Conservation (phyloP, 2,888 invertebrate species). For the Parnassius mnemosyne region DNA sequence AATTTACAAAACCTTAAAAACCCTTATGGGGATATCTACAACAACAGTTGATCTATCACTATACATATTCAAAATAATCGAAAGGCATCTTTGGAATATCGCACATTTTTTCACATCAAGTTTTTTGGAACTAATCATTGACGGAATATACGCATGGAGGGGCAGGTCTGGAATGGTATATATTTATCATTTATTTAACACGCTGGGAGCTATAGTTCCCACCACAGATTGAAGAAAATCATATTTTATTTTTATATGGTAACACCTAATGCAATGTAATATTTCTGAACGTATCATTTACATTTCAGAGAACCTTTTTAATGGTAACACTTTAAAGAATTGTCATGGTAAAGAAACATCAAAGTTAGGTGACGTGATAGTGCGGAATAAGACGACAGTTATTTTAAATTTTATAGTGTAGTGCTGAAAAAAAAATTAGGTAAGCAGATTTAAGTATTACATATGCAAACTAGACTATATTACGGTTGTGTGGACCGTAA, state of each 20-base stretch:
- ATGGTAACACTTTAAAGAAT: too few species aligned
- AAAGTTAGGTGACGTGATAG: too few species aligned
- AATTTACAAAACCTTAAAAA: conserved; percentile 5
- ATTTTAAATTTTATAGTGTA: too few species aligned
- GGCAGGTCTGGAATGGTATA: conserved; percentile 19
- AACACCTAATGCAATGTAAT: too few species aligned
- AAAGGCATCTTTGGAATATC: conserved; percentile 11
- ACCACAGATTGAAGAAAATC: too few species aligned
- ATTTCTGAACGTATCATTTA: too few species aligned
- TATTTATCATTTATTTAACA: background rate
- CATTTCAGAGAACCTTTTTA: too few species aligned
- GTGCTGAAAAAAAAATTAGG: background rate
- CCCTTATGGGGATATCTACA: conserved; percentile 10
- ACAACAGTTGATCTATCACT: conserved; percentile 2
- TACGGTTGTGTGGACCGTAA: too few species aligned
- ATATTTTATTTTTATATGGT: too few species aligned
- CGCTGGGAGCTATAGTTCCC: too few species aligned
- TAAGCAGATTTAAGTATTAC: background rate
- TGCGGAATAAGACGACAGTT: too few species aligned
- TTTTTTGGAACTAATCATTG: conserved; percentile 9
- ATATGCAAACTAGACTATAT: background rate
- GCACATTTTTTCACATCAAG: background rate
- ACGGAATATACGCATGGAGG: conserved; percentile 22
- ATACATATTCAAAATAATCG: conserved; percentile 2
- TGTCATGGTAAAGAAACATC: too few species aligned